These are phyloP conservation scores for Pycnomerus fuliginosus DNA, from an alignment of 2,888 invertebrate species.

Conservation along the genomic window DNA sequence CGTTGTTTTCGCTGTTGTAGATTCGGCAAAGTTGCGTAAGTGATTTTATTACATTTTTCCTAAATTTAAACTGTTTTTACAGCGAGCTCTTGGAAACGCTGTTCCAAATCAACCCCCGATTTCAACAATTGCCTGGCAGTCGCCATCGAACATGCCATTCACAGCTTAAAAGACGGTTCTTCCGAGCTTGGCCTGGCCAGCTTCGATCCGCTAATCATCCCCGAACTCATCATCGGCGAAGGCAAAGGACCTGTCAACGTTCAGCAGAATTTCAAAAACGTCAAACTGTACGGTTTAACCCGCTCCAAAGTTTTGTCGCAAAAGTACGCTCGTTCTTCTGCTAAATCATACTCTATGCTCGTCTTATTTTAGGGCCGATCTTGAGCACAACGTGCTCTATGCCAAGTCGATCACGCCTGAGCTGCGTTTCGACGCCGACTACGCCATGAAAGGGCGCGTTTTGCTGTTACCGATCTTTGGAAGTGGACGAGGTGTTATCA, in stretches of 20 bases:
- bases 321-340: slow-evolving; percentile 52
- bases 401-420: slow-evolving; percentile 58
- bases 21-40: no score
- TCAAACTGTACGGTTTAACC: slow-evolving; percentile 67
- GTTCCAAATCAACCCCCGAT: slow-evolving; percentile 34
- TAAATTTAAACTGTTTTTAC: no score
- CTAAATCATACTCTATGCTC: no score
- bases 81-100: slow-evolving; percentile 38
- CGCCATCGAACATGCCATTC: slow-evolving; percentile 38
- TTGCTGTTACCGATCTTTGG: slow-evolving; percentile 68
- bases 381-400: slow-evolving; percentile 54
- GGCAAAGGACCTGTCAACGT: slow-evolving; percentile 64
- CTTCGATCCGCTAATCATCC: slow-evolving; percentile 51
- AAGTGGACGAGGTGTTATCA: slow-evolving; percentile 66
- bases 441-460: slow-evolving; percentile 67
- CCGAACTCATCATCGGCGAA: slow-evolving; percentile 49
- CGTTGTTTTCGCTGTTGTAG: no score
- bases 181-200: slow-evolving; percentile 45
- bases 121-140: slow-evolving; percentile 34
- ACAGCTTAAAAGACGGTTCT: slow-evolving; percentile 35
- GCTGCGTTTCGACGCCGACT: slow-evolving; percentile 67
- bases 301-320: slow-evolving; percentile 59
- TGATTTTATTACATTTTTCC: no score
- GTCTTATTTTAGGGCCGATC: no score
- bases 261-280: slow-evolving; percentile 65